Conservation (phyloP, 92 coral and sea anemone species). For the Phenganax stokvisi region DNA sequence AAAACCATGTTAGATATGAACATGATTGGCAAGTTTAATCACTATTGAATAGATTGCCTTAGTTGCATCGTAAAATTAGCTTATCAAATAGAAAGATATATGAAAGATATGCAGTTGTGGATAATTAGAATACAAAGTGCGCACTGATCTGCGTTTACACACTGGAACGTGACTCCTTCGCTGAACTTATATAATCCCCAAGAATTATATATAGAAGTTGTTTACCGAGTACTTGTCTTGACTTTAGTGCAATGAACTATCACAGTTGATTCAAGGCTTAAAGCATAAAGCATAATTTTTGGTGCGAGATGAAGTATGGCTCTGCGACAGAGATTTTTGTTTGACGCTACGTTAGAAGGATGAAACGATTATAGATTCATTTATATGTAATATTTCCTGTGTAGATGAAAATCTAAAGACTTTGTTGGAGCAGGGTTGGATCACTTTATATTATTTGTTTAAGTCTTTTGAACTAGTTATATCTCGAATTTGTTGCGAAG, state of each 20-base stretch:
- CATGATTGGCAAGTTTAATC: conserved; percentile 2
- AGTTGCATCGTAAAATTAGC: neutral
- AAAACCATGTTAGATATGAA: neutral
- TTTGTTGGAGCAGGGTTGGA: neutral
- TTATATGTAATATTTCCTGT: neutral
- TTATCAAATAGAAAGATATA: neutral
- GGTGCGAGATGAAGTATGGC: neutral
- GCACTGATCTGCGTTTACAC: no score
- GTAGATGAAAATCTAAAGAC: neutral
- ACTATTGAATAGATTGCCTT: neutral
- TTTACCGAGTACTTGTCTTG: neutral
- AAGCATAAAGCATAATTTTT: neutral
- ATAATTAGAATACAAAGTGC: no score
- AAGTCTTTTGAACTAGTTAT: no score
- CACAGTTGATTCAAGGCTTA: conserved; percentile 7
- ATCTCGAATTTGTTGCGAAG: no score
- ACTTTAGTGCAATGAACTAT: conserved; percentile 1
- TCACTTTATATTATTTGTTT: neutral
- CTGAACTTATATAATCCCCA: neutral
- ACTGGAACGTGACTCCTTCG: no score
- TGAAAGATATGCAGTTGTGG: no score
- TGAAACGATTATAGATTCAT: conserved; percentile 19
- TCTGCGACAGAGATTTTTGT: neutral
- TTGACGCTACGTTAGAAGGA: neutral
- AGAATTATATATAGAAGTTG: conserved; percentile 9